These are phyloP conservation scores for Rhea pennata DNA, from an alignment of 2,113 vertebrate species.

Conservation along the genomic window DNA sequence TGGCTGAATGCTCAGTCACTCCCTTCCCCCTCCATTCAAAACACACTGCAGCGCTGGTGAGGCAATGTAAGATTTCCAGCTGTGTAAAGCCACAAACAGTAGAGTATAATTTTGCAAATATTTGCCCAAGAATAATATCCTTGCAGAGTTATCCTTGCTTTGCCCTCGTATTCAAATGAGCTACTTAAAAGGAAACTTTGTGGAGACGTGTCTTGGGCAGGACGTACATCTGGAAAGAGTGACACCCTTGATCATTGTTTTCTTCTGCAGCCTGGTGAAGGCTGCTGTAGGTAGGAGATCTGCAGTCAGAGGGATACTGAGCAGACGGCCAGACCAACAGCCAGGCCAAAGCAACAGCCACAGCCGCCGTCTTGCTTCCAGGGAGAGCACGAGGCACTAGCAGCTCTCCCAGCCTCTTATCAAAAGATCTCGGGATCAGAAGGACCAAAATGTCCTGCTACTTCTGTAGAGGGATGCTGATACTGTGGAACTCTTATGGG, in stretches of 20 bases:
- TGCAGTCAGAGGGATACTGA: not conserved
- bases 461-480: not conserved
- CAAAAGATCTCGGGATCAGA: not conserved
- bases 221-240: accelerated
- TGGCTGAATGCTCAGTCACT: not conserved
- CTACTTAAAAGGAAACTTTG: not conserved
- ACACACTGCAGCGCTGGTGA: not conserved
- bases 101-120: not conserved
- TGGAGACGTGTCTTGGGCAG: not conserved
- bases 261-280: not conserved
- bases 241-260: not conserved
- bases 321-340: not conserved
- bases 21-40: not conserved
- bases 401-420: not conserved
- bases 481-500: not conserved
- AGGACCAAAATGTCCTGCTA: not conserved
- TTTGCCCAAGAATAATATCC: not conserved
- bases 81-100: slow-evolving; percentile 1
- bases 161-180: not conserved
- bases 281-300: not conserved
- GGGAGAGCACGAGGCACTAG: not conserved
- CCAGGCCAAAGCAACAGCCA: not conserved
- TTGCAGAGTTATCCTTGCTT: not conserved
- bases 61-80: not conserved
- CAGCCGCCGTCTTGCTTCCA: not conserved